phyloP scores from a whole-genome alignment of 2,888 invertebrate genomes.

The Nasonia oneida region DNA sequence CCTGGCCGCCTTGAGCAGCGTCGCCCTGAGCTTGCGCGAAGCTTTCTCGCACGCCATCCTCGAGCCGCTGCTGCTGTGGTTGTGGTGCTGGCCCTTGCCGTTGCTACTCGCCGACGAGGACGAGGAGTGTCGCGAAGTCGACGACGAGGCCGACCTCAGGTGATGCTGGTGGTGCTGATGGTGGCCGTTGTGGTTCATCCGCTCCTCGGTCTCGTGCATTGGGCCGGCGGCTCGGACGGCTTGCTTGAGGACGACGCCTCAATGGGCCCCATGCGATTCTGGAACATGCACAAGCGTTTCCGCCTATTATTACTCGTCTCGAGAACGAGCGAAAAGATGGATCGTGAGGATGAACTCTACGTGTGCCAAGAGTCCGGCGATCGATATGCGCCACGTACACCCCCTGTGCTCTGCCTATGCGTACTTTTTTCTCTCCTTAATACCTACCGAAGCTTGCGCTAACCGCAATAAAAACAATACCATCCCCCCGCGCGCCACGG shows the following conservation, averaged over 20 bases:
- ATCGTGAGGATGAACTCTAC: background rate
- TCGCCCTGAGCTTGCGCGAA: slow-evolving; percentile 72
- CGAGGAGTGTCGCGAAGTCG: slow-evolving; percentile 50
- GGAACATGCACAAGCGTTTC: background rate
- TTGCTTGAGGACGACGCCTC: slow-evolving; percentile 23
- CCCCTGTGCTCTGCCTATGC: no score
- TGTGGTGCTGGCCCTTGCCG: background rate
- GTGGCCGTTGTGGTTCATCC: slow-evolving; percentile 62
- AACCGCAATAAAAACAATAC: background rate
- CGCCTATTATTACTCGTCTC: background rate
- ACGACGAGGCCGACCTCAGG: slow-evolving; percentile 3
- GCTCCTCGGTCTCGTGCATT: slow-evolving; percentile 64
- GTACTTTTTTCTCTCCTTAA: background rate
- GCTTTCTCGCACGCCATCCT: slow-evolving; percentile 77
- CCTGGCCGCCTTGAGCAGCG: slow-evolving; percentile 74
- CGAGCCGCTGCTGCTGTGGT: slow-evolving; percentile 50
- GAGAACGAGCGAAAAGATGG: background rate
- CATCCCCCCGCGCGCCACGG: background rate
- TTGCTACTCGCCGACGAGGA: slow-evolving; percentile 63
- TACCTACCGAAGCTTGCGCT: background rate
- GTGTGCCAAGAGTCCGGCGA: background rate
- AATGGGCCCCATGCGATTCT: slow-evolving; percentile 57
- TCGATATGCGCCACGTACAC: background rate
- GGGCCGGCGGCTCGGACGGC: slow-evolving; percentile 25
- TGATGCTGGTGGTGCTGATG: slow-evolving; percentile 30